Evolutionary conservation across 2,113 vertebrate species (phyloP).

Genomic region (Melanostigma gelatinosum): DNA sequence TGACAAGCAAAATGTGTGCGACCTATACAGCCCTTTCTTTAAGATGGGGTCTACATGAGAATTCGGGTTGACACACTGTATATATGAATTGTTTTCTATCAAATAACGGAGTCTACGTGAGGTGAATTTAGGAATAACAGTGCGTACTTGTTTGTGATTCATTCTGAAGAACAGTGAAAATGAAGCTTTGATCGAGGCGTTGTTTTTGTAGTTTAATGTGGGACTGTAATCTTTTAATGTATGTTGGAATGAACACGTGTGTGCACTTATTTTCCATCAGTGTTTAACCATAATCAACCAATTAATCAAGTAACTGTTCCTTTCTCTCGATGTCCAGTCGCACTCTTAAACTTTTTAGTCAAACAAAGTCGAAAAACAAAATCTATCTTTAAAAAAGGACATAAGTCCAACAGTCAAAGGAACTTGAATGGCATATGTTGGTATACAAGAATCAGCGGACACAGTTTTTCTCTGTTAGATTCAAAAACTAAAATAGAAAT

Average conservation of each 20-base stretch:
- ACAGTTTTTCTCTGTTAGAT: background rate
- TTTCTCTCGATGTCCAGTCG: background rate
- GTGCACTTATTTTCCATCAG: too few relatives aligned
- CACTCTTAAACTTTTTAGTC: background rate
- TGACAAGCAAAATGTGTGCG: background rate
- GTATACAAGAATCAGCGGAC: conserved; percentile 3
- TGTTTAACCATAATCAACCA: background rate
- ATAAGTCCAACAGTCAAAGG: background rate
- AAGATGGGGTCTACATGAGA: background rate
- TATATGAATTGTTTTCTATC: background rate
- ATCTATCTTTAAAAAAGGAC: background rate
- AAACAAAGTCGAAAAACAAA: background rate
- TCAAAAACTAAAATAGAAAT: background rate
- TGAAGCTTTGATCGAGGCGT: background rate
- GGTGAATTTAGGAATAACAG: background rate
- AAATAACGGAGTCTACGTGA: background rate
- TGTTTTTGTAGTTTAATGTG: background rate
- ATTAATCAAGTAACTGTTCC: background rate
- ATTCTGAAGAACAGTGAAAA: background rate
- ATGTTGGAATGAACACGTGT: background rate
- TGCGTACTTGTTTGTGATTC: background rate
- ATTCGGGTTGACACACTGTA: too few relatives aligned
- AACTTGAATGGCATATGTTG: conserved; percentile 1
- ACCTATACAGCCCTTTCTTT: background rate
- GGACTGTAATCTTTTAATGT: background rate